These are phyloP conservation scores for Reinhardtius hippoglossoides DNA, from an alignment of 2,113 vertebrate species.

Conservation along the genomic window DNA sequence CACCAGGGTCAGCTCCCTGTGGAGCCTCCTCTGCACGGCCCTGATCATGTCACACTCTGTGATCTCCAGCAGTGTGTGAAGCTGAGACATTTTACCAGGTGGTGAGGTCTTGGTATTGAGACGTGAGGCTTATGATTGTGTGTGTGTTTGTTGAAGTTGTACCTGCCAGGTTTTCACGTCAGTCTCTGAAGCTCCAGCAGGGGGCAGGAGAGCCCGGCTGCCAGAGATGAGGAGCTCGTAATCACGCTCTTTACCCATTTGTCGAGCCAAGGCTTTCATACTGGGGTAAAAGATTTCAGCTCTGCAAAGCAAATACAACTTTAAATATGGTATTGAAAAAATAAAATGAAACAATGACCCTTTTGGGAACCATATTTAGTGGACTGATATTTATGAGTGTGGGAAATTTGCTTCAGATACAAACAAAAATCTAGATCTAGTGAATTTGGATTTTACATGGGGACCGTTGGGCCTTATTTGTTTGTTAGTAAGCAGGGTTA, in stretches of 20 bases:
- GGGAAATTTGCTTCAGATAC: too few relatives aligned
- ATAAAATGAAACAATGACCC: not conserved
- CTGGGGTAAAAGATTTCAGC: constrained; percentile 77
- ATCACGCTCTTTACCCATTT: constrained; percentile 73
- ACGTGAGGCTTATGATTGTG: not conserved
- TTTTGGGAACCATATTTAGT: not conserved
- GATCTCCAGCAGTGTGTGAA: constrained; percentile 85
- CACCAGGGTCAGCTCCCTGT: constrained; percentile 74
- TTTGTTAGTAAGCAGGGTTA: too few relatives aligned
- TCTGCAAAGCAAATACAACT: constrained; percentile 56
- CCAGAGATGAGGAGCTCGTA: constrained; percentile 72
- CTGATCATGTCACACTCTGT: constrained; percentile 83
- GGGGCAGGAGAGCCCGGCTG: constrained; percentile 69
- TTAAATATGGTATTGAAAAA: not conserved
- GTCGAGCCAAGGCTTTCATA: constrained; percentile 77
- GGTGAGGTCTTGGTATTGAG: not conserved
- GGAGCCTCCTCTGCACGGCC: constrained; percentile 79
- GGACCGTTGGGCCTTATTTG: too few relatives aligned
- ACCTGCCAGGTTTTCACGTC: constrained; percentile 83
- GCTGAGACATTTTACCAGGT: constrained; percentile 52
- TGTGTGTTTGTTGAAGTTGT: not conserved
- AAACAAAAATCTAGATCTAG: too few relatives aligned
- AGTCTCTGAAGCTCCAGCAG: constrained; percentile 79
- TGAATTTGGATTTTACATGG: too few relatives aligned
- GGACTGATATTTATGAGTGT: too few relatives aligned